Evolutionary conservation across 2,797 vertebrate genomes (phyloP).

Genomic region (Dryobates pubescens): DNA sequence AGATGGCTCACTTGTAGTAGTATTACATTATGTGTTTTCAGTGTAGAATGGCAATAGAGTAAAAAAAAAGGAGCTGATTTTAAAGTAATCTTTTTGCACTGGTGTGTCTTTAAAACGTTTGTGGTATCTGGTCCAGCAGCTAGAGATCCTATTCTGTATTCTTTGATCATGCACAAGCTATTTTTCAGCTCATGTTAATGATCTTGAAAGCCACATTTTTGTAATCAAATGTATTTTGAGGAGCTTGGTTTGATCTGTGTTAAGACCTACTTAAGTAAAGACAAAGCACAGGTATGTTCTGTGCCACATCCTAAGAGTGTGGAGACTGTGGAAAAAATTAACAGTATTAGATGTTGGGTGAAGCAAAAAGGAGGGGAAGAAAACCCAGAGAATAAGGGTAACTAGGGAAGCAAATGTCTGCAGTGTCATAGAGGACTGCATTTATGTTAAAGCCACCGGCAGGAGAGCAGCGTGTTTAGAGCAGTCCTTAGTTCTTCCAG

Average conservation of each 20-base stretch:
- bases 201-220: background rate
- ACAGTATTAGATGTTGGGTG: background rate
- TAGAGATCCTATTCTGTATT: background rate
- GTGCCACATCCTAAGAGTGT: background rate
- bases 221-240: background rate
- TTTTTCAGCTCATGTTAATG: background rate
- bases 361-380: background rate
- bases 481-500: slow-evolving; percentile 14
- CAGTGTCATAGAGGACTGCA: background rate
- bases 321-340: background rate
- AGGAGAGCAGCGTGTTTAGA: background rate
- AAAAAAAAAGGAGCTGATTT: background rate
- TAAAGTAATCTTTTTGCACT: background rate
- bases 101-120: background rate
- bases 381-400: background rate
- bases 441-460: background rate
- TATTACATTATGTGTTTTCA: background rate
- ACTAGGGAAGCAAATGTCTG: background rate
- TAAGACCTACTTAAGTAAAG: background rate
- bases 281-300: background rate
- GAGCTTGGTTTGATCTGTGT: slow-evolving; percentile 2
- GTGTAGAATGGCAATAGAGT: background rate
- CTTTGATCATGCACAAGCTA: background rate
- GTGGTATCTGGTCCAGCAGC: background rate
- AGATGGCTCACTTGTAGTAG: background rate